Evolutionary conservation across 1,140 invertebrate genomes (phyloP), one percentile per base, ranked within the genome.

Genomic region (Patella vulgata): DNA sequence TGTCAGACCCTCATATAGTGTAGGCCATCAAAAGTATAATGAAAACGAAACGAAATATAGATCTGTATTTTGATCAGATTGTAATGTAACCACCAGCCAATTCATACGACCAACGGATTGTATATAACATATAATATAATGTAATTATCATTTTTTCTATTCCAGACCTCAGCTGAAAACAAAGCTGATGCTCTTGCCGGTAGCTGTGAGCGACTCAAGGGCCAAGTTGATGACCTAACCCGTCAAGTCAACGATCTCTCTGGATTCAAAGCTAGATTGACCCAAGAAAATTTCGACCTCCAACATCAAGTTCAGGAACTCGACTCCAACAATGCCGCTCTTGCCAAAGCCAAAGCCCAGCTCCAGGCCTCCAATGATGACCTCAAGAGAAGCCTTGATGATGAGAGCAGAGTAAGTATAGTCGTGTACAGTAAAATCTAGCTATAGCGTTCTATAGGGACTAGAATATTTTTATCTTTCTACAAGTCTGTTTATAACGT

Each of bases 221-320:
- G 66, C 28, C 75, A 80, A 59, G 75, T 83, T 11, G 83, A 85
- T 68, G 83, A 85, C 56, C 66, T 85, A 43, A 75, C 73, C 42
- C 71, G 78, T 43, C 82, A 83, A 64, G 63, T 82, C 52, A 81
- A 80, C 66, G 82, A 84, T 33, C 48, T 75, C 52, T 81, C 80
- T 57, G 62, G 50, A 40, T 31, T 69, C 21, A 83, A 82, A 63
- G 74, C 75, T 14, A 71, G 78, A 47, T 70, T 85, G 28, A 82
- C 80, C 30, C 80, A 82, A 64, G 83, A 85, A 72, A 85, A 85
- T 76, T 83, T 84, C 73, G 82, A 84, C 66, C 78, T 84, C 33
- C 80, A 82, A 65, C 75, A 81, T 44, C 70, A 76, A 50, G 73
- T 80, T 36, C 83, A 85, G 71, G 83, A 85, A 67, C 74, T 84